Base-by-base conservation (phyloP, 2,888 invertebrate species). In the Eupithecia subfuscata region DNA sequence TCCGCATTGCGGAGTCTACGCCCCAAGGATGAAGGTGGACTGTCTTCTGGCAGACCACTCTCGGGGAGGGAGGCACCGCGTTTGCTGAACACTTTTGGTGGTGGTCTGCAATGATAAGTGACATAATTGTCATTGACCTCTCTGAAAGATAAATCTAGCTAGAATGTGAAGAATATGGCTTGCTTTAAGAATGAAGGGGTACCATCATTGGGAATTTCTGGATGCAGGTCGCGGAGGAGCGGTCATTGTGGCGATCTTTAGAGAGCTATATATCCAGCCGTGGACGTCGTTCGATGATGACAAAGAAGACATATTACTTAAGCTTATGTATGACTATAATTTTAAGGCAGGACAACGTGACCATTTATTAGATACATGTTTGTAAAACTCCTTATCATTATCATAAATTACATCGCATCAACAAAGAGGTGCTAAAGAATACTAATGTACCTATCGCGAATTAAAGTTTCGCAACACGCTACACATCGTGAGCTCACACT, bases 1-100 rank as follows among this genome's bases (percentile, higher is more conserved):
- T 94, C 95, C 8, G 95, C 93, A 70, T 89, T 92, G 48, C 91
- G 91, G 63, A 95, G 87, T 79, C 91, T 89, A 69, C 94, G 88
- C 45, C 93, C 92, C 67, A 95, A 81, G 0, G 95, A 94, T 0
- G 95, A 94, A 0, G 95, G 95, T 30, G 95, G 95, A 77, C 95
- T 95, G 80, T 95, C 95, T 75, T 95, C 95, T 70, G 94, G 90
- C 73, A 95, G 88, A 25, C 95, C 95, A 43, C 95, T 93, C 83
- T 96, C 96, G 25, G 96, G 96, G 75, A 95, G 84, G 2, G 95
- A 95, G 16, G 92, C 93, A 69, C 96, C 96, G 68, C 96, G 92
- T 84, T 95, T 95, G 83, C 89, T 92, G 87, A 96, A 95, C 86
- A 95, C 95, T 92, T 96, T 96, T 81, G 96, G 96, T 86, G 96